These are phyloP conservation scores for Ciconia stormi DNA, from an alignment of 2,113 vertebrate genomes.

Conservation along the genomic window DNA sequence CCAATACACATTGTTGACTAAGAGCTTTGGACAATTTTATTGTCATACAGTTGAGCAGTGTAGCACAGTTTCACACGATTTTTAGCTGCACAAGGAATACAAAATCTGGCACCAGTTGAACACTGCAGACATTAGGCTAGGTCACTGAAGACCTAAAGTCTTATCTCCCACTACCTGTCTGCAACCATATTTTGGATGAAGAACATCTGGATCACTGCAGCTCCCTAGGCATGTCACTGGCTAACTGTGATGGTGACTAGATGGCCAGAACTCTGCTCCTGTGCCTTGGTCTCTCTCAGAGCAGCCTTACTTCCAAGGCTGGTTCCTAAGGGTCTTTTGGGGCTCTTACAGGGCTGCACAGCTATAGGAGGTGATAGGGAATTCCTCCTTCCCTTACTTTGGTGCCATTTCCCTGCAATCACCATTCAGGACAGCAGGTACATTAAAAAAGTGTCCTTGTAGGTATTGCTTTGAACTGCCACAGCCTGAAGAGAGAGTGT, in stretches of 20 bases:
- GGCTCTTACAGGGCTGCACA: neutral
- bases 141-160: neutral
- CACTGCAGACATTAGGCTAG: neutral
- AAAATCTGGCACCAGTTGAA: neutral
- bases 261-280: neutral
- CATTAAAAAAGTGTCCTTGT: neutral
- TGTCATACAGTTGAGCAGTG: neutral
- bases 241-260: neutral
- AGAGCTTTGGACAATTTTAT: neutral
- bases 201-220: neutral
- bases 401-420: neutral
- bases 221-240: neutral
- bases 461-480: neutral
- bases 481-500: neutral
- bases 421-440: neutral
- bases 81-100: neutral
- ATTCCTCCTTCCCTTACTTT: neutral
- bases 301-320: neutral
- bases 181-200: neutral
- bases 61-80: neutral
- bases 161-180: neutral
- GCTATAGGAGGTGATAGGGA: neutral
- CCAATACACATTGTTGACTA: neutral
- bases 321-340: neutral
- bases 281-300: rapidly evolving